A percentile compares a stretch with the other conserved stretches of the same genome.
Conservation (phyloP, 2,888 invertebrate species). For the Rhogogaster chlorosoma region DNA sequence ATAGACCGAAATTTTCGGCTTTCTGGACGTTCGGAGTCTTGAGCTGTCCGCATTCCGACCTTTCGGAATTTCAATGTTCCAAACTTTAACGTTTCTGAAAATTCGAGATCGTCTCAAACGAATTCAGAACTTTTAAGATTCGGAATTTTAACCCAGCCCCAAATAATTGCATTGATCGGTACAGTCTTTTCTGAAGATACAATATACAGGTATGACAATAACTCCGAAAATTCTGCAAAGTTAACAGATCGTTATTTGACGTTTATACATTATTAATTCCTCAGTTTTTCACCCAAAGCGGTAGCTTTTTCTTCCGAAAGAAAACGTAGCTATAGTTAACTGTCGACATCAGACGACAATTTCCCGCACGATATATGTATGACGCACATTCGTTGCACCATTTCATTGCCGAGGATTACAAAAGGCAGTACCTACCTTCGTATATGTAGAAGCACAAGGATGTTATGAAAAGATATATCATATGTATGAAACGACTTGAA, state of each 20-base stretch:
- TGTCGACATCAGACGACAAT: background rate
- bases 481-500: background rate
- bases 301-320: background rate
- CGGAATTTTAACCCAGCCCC: too few species aligned
- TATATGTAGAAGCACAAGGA: background rate
- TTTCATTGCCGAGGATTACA: background rate
- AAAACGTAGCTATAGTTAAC: background rate
- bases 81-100: too few species aligned
- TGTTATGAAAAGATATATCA: background rate
- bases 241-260: background rate
- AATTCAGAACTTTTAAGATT: too few species aligned
- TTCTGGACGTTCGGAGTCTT: too few species aligned
- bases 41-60: too few species aligned
- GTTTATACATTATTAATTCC: background rate
- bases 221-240: background rate
- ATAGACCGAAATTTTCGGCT: too few species aligned
- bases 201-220: background rate
- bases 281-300: background rate
- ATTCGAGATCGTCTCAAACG: too few species aligned
- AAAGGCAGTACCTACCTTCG: background rate
- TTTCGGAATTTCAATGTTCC: too few species aligned
- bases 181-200: too few species aligned
- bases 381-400: background rate
- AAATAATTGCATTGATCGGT: background rate
- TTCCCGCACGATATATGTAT: conserved; percentile 7